These are phyloP conservation scores for Trimorus sp. DNA, from an alignment of 2,888 invertebrate species.

Conservation along the genomic window DNA sequence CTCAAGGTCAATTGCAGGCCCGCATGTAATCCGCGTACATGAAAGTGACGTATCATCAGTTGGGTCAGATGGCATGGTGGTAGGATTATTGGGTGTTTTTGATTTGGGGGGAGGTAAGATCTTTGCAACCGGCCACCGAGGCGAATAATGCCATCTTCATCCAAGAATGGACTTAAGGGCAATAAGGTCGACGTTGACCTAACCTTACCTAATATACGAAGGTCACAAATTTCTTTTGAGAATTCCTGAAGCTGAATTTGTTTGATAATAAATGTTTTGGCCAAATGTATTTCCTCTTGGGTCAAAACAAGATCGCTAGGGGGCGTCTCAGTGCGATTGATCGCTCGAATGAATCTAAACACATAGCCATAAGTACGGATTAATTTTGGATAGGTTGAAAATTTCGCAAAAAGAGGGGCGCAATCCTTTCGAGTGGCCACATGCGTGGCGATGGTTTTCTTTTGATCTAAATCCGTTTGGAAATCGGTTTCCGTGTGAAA, in stretches of 20 bases:
- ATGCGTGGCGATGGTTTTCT: not conserved
- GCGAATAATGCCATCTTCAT: not conserved
- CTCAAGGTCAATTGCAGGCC: conserved; percentile 3
- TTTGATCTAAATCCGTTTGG: not conserved
- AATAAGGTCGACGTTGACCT: not conserved
- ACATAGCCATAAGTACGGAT: too few relatives aligned
- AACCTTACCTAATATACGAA: too few relatives aligned
- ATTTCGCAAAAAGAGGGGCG: not conserved
- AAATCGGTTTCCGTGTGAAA: not conserved
- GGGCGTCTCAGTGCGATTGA: too few relatives aligned
- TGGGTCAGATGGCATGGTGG: not conserved
- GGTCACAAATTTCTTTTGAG: too few relatives aligned
- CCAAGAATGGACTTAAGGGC: not conserved
- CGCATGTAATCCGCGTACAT: not conserved
- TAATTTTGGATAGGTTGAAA: not conserved
- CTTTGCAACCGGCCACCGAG: too few relatives aligned
- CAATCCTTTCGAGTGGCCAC: not conserved
- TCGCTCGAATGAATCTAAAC: too few relatives aligned
- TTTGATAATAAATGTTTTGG: too few relatives aligned
- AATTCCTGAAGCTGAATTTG: too few relatives aligned
- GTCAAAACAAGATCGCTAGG: too few relatives aligned
- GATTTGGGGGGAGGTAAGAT: not conserved
- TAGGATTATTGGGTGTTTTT: conserved; percentile 14
- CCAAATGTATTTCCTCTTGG: too few relatives aligned
- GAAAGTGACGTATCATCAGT: not conserved